Base-by-base conservation (phyloP, 2,888 invertebrate species). In the Chrysolina americana region DNA sequence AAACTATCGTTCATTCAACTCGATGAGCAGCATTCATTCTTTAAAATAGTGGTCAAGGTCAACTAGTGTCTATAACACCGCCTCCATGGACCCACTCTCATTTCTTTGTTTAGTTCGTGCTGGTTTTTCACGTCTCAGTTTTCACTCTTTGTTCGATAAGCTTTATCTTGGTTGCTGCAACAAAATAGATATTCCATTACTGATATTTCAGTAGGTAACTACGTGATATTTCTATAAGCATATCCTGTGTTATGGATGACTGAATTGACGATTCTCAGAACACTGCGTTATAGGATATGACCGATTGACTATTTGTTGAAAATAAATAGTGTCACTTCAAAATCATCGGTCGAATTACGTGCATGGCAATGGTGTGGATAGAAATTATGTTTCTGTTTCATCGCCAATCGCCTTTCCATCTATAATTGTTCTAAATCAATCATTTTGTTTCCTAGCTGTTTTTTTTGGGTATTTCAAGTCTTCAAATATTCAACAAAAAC, bases 21-120 rank as follows among this genome's bases (percentile, higher is more conserved):
- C 72, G 8, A 44, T 53, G 64, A 71, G 64, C 48, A 48, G 66
- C 50, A 73, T 77, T 74, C 77, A 77, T 81, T 80, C 78, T 77
- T 78, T 76, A 81, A 81, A 80, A 82, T 80, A 74, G 77, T 82
- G 82, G 82, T 82, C 82, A 82, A 82, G 82, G 81, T 77, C 79
- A 80, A 69, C 71, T 70, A 69, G 76, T 70, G 80, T 79, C 81
- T 81, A 76, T 74, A 47, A 28, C 62, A 73, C 53, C 70, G 68
- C 66, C 64, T 64, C 48, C 19, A 63, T 69, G 59, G 59, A 59
- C 41, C 56, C 63, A 48, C 47, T 72, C 68, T 73, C 56, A 53
- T 41, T 62, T 72, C 68, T 73, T 76, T 73, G 68, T 65, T 74
- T 66, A 66, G 63, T 47, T 50, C 17, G n/a, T 48, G 44, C 65